A percentile compares a stretch with the other conserved stretches of the same genome.
phyloP scores from a whole-genome alignment of 2,797 vertebrate genomes.

The Selene dorsalis region DNA sequence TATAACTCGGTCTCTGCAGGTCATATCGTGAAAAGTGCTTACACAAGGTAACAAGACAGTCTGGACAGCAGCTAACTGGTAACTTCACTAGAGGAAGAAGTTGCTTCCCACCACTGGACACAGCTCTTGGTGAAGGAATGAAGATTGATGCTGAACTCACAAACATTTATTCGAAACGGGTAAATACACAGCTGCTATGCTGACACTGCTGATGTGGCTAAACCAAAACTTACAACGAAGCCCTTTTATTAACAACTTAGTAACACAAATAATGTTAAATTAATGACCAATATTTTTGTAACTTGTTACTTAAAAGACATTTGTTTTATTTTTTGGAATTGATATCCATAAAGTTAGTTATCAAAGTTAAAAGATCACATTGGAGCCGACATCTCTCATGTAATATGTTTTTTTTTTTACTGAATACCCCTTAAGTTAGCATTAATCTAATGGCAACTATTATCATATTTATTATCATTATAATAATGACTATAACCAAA shows the following conservation, averaged over 20 bases:
- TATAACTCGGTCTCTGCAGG: too few relatives aligned
- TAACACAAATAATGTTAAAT: neutral
- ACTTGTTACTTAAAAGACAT: neutral
- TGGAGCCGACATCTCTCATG: neutral
- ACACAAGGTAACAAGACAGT: too few relatives aligned
- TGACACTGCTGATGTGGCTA: too few relatives aligned
- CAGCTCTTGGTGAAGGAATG: too few relatives aligned
- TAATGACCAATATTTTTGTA: neutral
- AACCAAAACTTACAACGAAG: too few relatives aligned
- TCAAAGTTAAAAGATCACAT: neutral
- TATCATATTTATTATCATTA: neutral
- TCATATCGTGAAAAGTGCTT: too few relatives aligned
- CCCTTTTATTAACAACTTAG: neutral
- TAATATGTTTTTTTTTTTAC: neutral
- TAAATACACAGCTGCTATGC: too few relatives aligned
- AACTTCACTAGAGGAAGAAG: too few relatives aligned
- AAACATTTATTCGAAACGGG: too few relatives aligned
- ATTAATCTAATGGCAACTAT: conserved; percentile 10
- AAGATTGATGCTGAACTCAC: too few relatives aligned
- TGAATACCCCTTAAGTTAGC: neutral
- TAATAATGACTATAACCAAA: neutral
- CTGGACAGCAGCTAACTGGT: too few relatives aligned
- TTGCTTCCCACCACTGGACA: too few relatives aligned
- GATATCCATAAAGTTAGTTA: neutral
- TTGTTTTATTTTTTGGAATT: neutral